phyloP scores from a whole-genome alignment of 2,888 invertebrate species.

The Ditula angustiorana region DNA sequence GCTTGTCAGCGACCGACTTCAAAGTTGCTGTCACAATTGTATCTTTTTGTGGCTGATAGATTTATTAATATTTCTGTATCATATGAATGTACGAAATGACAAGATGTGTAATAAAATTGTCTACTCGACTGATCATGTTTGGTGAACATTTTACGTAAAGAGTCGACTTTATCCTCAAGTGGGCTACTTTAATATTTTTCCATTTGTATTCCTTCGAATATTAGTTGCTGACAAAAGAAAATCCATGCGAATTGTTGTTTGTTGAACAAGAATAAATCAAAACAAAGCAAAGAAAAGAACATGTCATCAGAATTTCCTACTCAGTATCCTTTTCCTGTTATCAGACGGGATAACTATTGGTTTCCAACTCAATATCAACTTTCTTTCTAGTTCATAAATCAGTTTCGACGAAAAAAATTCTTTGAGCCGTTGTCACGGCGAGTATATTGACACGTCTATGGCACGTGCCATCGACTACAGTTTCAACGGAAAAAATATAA shows the following conservation, averaged over 20 bases:
- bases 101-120: not conserved
- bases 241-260: constrained; percentile 1
- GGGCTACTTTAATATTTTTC: constrained; percentile 4
- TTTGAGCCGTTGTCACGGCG: not conserved
- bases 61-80: constrained; percentile 24
- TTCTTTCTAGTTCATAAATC: constrained; percentile 29
- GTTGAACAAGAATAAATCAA: constrained; percentile 1
- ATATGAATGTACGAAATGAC: not conserved
- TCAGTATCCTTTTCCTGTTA: constrained; percentile 11
- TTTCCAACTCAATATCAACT: constrained; percentile 27
- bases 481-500: not conserved
- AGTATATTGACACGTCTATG: not conserved
- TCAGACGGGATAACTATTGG: constrained; percentile 5
- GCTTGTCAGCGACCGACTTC: constrained; percentile 56
- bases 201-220: not conserved
- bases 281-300: constrained; percentile 16
- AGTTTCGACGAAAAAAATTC: constrained; percentile 15
- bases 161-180: not conserved
- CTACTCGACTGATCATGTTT: not conserved
- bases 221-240: not conserved
- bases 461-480: constrained; percentile 1
- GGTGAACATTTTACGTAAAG: not conserved
- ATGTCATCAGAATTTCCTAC: constrained; percentile 3
- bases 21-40: constrained; percentile 43
- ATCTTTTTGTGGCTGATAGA: constrained; percentile 27